Conservation (phyloP, 2,888 invertebrate species). For the Bombylius discolor region DNA sequence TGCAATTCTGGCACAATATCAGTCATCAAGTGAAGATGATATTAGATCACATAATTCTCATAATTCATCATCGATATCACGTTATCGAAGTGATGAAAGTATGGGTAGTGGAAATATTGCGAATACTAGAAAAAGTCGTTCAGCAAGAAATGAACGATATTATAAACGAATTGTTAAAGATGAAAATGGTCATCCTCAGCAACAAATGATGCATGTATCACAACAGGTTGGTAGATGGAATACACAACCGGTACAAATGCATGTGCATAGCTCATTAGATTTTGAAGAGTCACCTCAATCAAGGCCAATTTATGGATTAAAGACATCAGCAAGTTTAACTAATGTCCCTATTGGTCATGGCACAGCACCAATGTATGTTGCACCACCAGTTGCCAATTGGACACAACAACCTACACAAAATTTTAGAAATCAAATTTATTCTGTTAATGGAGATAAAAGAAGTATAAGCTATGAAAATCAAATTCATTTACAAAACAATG, state of each 20-base stretch:
- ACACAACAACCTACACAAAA: slow-evolving; percentile 15
- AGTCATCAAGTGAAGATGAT: slow-evolving; percentile 31
- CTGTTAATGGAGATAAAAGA: slow-evolving; percentile 26
- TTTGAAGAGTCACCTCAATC: background rate
- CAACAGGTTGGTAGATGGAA: slow-evolving; percentile 40
- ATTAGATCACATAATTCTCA: slow-evolving; percentile 51
- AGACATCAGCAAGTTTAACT: slow-evolving; percentile 23
- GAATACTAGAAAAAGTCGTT: slow-evolving; percentile 44
- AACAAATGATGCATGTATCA: slow-evolving; percentile 24
- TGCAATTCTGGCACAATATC: slow-evolving; percentile 6
- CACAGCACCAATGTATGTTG: background rate
- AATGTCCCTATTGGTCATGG: slow-evolving; percentile 14
- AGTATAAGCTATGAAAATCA: slow-evolving; percentile 36
- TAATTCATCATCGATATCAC: slow-evolving; percentile 49
- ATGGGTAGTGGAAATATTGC: slow-evolving; percentile 41
- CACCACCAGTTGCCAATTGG: background rate
- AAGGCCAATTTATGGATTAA: slow-evolving; percentile 14
- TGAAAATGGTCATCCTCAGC: slow-evolving; percentile 41
- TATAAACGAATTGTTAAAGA: slow-evolving; percentile 61
- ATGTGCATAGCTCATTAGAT: background rate
- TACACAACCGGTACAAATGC: slow-evolving; percentile 26
- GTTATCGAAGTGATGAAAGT: slow-evolving; percentile 57
- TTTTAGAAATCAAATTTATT: slow-evolving; percentile 22
- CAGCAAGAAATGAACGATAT: slow-evolving; percentile 68
- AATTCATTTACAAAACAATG: slow-evolving; percentile 29